A percentile compares a stretch with the other conserved stretches of the same genome.
These are phyloP conservation scores for Lysandra bellargus DNA, from an alignment of 2,888 invertebrate species.

Conservation along the genomic window DNA sequence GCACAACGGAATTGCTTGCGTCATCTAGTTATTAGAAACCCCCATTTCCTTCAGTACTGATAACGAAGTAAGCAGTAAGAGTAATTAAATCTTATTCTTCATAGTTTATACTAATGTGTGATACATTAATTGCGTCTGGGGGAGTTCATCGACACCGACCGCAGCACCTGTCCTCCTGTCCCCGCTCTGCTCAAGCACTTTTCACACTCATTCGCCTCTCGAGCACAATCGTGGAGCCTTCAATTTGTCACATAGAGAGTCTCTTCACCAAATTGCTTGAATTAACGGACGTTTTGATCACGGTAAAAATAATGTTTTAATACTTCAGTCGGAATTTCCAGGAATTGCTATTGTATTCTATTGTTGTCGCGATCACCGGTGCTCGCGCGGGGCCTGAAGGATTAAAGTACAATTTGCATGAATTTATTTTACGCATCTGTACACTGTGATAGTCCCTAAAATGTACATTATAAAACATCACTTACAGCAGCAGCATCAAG, in stretches of 20 bases:
- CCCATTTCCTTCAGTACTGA: too few species aligned
- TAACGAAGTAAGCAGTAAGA: too few species aligned
- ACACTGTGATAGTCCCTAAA: too few species aligned
- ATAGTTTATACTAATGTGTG: background rate
- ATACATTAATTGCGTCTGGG: slow-evolving; percentile 5
- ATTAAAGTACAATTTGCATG: background rate
- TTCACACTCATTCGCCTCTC: slow-evolving; percentile 68
- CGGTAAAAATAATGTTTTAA: background rate
- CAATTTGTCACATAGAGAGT: slow-evolving; percentile 48
- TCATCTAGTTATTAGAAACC: too few species aligned
- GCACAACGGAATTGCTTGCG: too few species aligned
- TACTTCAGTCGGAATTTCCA: too few species aligned
- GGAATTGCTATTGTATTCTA: too few species aligned
- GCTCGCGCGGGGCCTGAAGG: too few species aligned
- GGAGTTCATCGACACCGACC: slow-evolving; percentile 48
- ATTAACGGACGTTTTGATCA: slow-evolving; percentile 36
- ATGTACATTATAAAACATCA: too few species aligned
- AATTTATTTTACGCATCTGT: background rate
- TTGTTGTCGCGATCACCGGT: too few species aligned
- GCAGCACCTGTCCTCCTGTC: slow-evolving; percentile 59
- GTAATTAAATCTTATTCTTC: background rate
- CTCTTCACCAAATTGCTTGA: slow-evolving; percentile 34
- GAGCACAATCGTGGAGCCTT: slow-evolving; percentile 61
- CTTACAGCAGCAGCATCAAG: too few species aligned
- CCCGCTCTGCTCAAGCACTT: slow-evolving; percentile 60